Evolutionary conservation across 1,140 invertebrate genomes (phyloP).

Genomic region (Gonioctena quinquepunctata): DNA sequence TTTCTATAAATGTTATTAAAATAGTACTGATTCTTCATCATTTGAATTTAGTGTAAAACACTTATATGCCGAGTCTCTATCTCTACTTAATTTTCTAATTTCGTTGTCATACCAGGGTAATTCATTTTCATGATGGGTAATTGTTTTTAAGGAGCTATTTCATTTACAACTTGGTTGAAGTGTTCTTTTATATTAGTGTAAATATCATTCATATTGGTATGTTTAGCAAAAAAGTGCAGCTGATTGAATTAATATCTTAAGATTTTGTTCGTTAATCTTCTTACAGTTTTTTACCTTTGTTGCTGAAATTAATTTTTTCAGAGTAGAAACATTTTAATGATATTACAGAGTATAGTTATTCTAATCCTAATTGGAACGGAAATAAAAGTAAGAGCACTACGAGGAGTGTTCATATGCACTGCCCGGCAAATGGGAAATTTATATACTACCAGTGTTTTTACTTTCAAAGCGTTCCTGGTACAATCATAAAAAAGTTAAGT

Average conservation of each 20-base stretch:
- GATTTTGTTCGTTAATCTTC: conserved; percentile 4
- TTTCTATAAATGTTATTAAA: conserved; percentile 2
- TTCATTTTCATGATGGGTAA: conserved; percentile 6
- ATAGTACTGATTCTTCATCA: neutral
- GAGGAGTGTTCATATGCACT: too few species aligned
- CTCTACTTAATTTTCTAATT: conserved; percentile 3
- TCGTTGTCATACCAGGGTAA: conserved; percentile 10
- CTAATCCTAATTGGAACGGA: too few species aligned
- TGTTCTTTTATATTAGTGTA: conserved; percentile 3
- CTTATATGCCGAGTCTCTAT: conserved; percentile 6
- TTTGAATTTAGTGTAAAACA: neutral
- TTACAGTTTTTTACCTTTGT: conserved; percentile 5
- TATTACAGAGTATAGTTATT: too few species aligned
- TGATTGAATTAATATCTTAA: neutral
- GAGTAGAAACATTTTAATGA: conserved; percentile 3
- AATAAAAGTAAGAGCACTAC: too few species aligned
- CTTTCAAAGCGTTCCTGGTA: too few species aligned
- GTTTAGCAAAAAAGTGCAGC: neutral
- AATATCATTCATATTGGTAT: conserved; percentile 3
- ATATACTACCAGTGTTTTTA: too few species aligned
- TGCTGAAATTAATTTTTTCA: conserved; percentile 4
- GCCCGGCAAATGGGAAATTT: too few species aligned
- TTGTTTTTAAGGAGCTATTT: conserved; percentile 4
- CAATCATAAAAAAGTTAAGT: too few species aligned
- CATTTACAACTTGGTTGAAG: conserved; percentile 7